Conservation (phyloP, 2,888 invertebrate genomes). For the Sympetrum striolatum region DNA sequence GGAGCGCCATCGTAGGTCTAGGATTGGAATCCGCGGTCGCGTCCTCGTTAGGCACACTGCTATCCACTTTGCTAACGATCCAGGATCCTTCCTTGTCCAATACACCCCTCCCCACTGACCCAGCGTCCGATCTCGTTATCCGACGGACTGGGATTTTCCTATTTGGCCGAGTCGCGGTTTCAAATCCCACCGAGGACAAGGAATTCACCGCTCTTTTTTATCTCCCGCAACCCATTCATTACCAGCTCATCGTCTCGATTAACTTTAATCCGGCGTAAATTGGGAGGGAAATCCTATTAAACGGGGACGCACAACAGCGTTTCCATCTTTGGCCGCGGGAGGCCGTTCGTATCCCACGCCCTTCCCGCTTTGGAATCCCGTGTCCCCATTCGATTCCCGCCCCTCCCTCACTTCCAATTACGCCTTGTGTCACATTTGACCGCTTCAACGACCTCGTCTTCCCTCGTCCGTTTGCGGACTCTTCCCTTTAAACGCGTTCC, state of each 20-base stretch:
- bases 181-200: slow-evolving; percentile 13
- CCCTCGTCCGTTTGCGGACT: not conserved
- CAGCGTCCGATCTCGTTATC: slow-evolving; percentile 17
- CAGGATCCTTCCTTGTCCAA: slow-evolving; percentile 1
- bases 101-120: not conserved
- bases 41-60: not conserved
- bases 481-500: not conserved
- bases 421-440: not conserved
- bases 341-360: not conserved
- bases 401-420: not conserved
- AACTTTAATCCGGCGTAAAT: slow-evolving; percentile 33
- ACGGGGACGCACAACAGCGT: not conserved
- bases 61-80: slow-evolving; percentile 23
- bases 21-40: not conserved
- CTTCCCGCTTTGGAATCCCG: not conserved
- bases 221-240: not conserved
- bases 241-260: slow-evolving; percentile 26
- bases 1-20: not conserved
- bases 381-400: not conserved
- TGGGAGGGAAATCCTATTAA: slow-evolving; percentile 24
- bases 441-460: not conserved
- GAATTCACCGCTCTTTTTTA: not conserved
- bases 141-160: not conserved
- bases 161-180: slow-evolving; percentile 22
- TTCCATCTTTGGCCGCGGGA: not conserved